Evolutionary conservation across 2,888 invertebrate species (phyloP).

Genomic region (Dryocosmus kuriphilus): DNA sequence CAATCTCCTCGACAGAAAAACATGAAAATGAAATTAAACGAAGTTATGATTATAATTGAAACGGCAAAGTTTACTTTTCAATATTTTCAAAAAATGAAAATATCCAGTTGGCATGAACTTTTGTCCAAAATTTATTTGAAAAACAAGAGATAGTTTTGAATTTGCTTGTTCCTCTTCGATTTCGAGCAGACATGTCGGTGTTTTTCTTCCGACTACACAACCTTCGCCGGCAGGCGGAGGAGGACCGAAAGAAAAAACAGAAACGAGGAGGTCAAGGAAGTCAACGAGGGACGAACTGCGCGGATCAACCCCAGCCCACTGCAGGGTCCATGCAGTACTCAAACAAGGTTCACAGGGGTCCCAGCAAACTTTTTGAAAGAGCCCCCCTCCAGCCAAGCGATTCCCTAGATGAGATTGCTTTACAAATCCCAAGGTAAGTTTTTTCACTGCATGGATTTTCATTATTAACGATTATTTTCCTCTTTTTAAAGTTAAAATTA

Average conservation of each 20-base stretch:
- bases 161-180: constrained; percentile 23
- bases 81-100: background rate
- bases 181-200: constrained; percentile 88
- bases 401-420: constrained; percentile 94
- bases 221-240: constrained; percentile 91
- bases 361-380: constrained; percentile 90
- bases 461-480: background rate
- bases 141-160: constrained; percentile 5
- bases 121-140: background rate
- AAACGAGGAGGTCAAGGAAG: constrained; percentile 73
- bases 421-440: constrained; percentile 93
- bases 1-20: no score
- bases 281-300: constrained; percentile 73
- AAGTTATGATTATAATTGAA: no score
- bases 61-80: background rate
- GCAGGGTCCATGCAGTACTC: constrained; percentile 77
- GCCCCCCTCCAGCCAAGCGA: constrained; percentile 91
- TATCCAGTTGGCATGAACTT: background rate
- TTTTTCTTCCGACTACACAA: constrained; percentile 97
- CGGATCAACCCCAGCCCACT: constrained; percentile 74
- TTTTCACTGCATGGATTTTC: constrained; percentile 39
- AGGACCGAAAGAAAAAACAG: constrained; percentile 83
- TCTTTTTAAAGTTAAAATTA: background rate
- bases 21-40: no score
- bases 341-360: constrained; percentile 81